Evolutionary conservation across 2,797 vertebrate genomes (phyloP), one percentile per base, ranked within the genome.

Genomic region (Manis crassicaudata): DNA sequence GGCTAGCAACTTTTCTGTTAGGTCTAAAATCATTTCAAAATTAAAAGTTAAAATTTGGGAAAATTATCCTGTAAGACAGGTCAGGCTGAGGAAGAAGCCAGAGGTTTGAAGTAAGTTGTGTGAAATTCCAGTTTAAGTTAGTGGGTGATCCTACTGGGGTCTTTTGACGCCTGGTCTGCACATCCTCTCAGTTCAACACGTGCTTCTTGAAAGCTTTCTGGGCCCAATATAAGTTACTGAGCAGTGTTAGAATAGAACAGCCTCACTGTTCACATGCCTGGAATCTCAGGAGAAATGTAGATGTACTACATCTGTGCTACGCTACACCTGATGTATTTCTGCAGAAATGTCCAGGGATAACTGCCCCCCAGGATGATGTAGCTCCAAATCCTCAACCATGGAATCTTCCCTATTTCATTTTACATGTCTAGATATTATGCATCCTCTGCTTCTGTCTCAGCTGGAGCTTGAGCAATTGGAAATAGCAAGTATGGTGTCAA

Each of bases 11-110:
- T 62, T 21, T 75, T 80, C 12, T 40, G 2, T 63, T 58, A 73
- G 63, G 17, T 73, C 16, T 83, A 68, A 92, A 96, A 25, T 43
- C 37, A 7, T 68, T 89, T 58, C 32, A 60, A 73, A 32, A 85
- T 94, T 83, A 90, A 88, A 90, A 80, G 10, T 80, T 90, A 65
- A 86, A 80, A 92, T 35, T 13, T 37, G 62, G 2, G 20, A n/a
- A 85, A 80, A 80, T 77, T 67, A 89, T 75, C 7, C 32, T 72
- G 1, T n/a, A 60, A 46, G 35, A 43, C 5, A n/a, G 13, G 10
- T 25, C 14, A 46, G 20, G 10, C 29, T 84, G 37, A 32, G 29
- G 18, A 14, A 54, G 27, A 91, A 85, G 52, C 32, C 14, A 63
- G 32, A 2, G 18, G 17, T n/a, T 32, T 56, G 13, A 70, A 77